Conservation (phyloP, 2,888 invertebrate genomes). For the Balanococcus diminutus region DNA sequence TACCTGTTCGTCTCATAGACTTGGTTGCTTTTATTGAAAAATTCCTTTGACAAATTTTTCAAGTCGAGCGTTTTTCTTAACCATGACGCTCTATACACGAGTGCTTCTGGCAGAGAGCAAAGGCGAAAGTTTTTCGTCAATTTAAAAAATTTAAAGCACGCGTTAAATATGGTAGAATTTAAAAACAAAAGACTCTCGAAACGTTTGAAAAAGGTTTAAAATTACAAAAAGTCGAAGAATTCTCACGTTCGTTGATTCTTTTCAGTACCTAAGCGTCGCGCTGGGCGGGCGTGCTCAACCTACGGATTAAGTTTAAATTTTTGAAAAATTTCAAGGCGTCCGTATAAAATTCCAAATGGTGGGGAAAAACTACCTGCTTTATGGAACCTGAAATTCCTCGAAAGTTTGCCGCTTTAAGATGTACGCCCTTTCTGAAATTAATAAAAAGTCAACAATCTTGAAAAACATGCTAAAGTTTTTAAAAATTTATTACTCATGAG, state of each 20-base stretch:
- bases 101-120: not conserved
- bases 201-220: constrained; percentile 25
- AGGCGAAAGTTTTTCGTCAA: not conserved
- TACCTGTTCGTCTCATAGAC: not conserved
- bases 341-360: constrained; percentile 3
- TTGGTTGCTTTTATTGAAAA: not conserved
- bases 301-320: constrained; percentile 15
- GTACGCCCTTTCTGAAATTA: constrained; percentile 23
- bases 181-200: constrained; percentile 16
- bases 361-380: constrained; percentile 4
- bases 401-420: constrained; percentile 7
- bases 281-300: not conserved
- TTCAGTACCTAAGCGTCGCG: not conserved
- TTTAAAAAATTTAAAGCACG: constrained; percentile 23
- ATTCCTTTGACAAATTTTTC: not conserved
- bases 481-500: constrained; percentile 31
- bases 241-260: not conserved
- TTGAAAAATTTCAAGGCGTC: constrained; percentile 18
- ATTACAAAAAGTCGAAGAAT: constrained; percentile 34
- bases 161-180: not conserved
- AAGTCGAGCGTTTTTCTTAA: not conserved
- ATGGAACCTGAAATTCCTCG: constrained; percentile 23
- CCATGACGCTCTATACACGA: not conserved
- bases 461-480: constrained; percentile 31
- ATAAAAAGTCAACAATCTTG: constrained; percentile 31